A percentile compares a stretch with the other conserved stretches of the same genome.
phyloP scores from a whole-genome alignment of 2,113 vertebrate genomes.

The Cygnus atratus region DNA sequence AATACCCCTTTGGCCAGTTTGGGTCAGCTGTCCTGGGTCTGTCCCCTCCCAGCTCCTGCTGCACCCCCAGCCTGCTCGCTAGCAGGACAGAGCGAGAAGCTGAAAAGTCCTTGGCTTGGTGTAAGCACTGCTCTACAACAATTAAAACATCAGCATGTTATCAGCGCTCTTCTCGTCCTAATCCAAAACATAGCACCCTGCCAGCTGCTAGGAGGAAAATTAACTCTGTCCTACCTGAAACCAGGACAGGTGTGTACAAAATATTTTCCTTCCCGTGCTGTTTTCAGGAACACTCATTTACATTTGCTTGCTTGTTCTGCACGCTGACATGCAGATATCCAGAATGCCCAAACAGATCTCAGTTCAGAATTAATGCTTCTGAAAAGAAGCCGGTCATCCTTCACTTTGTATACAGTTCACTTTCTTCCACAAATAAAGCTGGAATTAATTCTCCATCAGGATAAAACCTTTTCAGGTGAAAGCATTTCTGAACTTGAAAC shows the following conservation, averaged over 20 bases:
- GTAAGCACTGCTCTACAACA: too few species aligned
- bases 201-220: too few species aligned
- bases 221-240: too few species aligned
- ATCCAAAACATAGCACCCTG: too few species aligned
- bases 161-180: too few species aligned
- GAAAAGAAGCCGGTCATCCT: not conserved
- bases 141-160: too few species aligned
- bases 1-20: too few species aligned
- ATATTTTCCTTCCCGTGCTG: conserved; percentile 29
- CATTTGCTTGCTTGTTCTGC: conserved; percentile 61
- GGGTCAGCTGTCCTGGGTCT: too few species aligned
- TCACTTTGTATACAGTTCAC: not conserved
- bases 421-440: conserved; percentile 13
- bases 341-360: conserved; percentile 12
- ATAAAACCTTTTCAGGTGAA: conserved; percentile 6
- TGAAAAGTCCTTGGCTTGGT: too few species aligned
- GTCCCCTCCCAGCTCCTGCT: too few species aligned
- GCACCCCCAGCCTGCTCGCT: too few species aligned
- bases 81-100: too few species aligned
- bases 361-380: conserved; percentile 2
- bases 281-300: conserved; percentile 50
- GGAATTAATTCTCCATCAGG: not conserved
- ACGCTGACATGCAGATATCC: not conserved
- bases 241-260: not conserved
- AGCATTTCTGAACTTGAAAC: not conserved